These are phyloP conservation scores for Cecropterus lyciades DNA, from an alignment of 1,140 invertebrate genomes.

Conservation along the genomic window DNA sequence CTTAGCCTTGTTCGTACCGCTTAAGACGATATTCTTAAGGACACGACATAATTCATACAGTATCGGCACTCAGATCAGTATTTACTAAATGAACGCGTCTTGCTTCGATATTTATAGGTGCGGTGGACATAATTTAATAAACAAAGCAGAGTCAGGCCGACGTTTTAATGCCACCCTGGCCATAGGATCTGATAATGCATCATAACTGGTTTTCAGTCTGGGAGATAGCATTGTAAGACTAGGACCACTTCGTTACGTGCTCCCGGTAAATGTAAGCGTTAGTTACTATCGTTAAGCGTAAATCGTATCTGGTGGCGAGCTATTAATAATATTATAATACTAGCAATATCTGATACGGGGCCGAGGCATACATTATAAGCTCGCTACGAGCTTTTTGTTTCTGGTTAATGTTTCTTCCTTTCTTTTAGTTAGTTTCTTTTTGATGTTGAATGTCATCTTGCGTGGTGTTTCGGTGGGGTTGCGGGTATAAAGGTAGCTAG, in stretches of 20 bases:
- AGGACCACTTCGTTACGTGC: slow-evolving; percentile 73
- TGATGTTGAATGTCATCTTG: too few relatives aligned
- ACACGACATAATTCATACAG: slow-evolving; percentile 71
- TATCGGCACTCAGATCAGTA: slow-evolving; percentile 76
- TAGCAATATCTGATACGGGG: slow-evolving; percentile 66
- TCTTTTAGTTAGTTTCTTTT: too few relatives aligned
- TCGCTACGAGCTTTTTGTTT: slow-evolving; percentile 26
- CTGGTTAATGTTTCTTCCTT: slow-evolving; percentile 32
- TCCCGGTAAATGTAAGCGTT: slow-evolving; percentile 60
- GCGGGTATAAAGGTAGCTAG: too few relatives aligned
- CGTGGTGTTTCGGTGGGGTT: too few relatives aligned
- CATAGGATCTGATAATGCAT: slow-evolving; percentile 79
- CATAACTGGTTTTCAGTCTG: slow-evolving; percentile 75
- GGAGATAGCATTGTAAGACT: slow-evolving; percentile 79
- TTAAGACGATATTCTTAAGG: slow-evolving; percentile 66
- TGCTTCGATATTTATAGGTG: slow-evolving; percentile 67
- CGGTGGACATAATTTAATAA: slow-evolving; percentile 83
- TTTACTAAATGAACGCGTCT: slow-evolving; percentile 80
- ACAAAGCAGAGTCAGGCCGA: slow-evolving; percentile 77
- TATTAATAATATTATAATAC: slow-evolving; percentile 72
- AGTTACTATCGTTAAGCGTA: slow-evolving; percentile 66
- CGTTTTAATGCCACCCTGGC: slow-evolving; percentile 81
- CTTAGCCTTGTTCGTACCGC: slow-evolving; percentile 52
- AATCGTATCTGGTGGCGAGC: slow-evolving; percentile 63
- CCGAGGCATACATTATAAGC: slow-evolving; percentile 53